Evolutionary conservation across 1,140 invertebrate species (phyloP), one percentile per base, ranked within the genome.

Genomic region (Paramacrobiotus metropolitanus): DNA sequence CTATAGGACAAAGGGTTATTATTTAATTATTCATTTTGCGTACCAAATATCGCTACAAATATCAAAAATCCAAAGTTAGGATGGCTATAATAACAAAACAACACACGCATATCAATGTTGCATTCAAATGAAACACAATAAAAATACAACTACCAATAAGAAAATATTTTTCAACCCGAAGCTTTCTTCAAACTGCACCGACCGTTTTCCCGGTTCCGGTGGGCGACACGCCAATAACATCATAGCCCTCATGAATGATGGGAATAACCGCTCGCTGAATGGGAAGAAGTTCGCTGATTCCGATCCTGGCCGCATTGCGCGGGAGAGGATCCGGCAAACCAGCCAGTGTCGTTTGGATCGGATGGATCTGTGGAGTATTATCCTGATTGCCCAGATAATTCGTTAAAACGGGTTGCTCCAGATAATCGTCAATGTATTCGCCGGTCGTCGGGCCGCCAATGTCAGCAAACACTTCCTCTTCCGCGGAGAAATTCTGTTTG

Each of bases 171-270:
- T 15, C 34, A 9, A 0, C 34, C n/a, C n/a, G 34, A 40, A 40
- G 9, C 9, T 15, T 15, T 40, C 9, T 40, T 40, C 34, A 9
- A 40, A 15, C 34, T 40, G 48, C 9, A 15, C 48, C 15, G 9
- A 55, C 48, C 24, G 48, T 55, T 55, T 55, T 55, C 15, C 48
- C 48, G 48, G 48, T 55, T 15, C 48, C 48, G 15, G 48, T 55
- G 24, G 48, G 48, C 15, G 48, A 55, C 15, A 28, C 24, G 24
- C 15, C 48, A 24, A 55, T 55, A 4, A 55, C 48, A 24, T 55
- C 48, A 24, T 9, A 20, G 15, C 48, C 48, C 4, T 28, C 28
- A 15, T 28, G 48, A 24, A 55, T 24, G 15, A 55, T 9, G 15
- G 48, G 48, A 9, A 55, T 55, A 24, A 55, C 48, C 24, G 15